Evolutionary conservation across 2,113 vertebrate species (phyloP).

Genomic region (Phylloscopus trochiloides): DNA sequence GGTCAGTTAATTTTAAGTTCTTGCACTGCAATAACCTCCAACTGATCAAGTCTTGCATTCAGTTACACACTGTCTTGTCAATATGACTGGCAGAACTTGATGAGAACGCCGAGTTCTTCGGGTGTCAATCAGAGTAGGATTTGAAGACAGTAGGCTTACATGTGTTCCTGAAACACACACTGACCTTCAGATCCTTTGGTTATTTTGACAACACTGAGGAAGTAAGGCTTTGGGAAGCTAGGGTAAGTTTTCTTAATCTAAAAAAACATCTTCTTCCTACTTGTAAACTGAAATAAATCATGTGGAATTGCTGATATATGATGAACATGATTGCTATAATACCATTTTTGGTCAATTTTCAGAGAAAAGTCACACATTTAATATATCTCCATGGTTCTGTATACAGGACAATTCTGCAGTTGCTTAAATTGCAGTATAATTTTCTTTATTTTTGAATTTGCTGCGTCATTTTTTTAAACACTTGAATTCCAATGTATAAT

Average conservation of each 20-base stretch:
- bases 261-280: not conserved
- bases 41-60: not conserved
- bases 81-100: not conserved
- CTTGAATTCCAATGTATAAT: slow-evolving; percentile 13
- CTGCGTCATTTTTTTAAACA: not conserved
- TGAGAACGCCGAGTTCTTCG: not conserved
- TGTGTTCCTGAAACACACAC: not conserved
- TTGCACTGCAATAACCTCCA: not conserved
- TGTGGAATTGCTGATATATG: not conserved
- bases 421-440: not conserved
- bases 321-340: not conserved
- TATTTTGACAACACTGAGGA: not conserved
- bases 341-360: not conserved
- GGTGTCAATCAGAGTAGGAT: not conserved
- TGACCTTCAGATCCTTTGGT: not conserved
- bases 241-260: not conserved
- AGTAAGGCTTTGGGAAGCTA: not conserved
- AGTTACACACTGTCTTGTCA: not conserved
- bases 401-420: not conserved
- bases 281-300: not conserved
- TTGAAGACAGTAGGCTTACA: not conserved
- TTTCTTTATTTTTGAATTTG: slow-evolving; percentile 32
- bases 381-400: not conserved
- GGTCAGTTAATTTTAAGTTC: not conserved
- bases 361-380: not conserved